These are phyloP conservation scores for Tethya wilhelma DNA, from an alignment of 37 sponge, comb jelly and placozoan species.

Conservation along the genomic window DNA sequence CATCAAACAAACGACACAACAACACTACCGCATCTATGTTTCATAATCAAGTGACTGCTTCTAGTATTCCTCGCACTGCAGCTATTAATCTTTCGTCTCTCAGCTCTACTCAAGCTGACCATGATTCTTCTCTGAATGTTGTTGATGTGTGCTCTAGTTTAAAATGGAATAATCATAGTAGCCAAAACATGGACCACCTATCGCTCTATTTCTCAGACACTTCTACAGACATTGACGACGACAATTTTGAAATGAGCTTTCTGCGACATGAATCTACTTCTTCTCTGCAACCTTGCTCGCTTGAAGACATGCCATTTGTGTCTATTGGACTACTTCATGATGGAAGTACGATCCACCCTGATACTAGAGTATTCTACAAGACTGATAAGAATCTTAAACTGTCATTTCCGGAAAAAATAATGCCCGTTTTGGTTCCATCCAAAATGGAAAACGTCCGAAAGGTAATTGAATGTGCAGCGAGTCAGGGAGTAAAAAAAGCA, in stretches of 20 bases:
- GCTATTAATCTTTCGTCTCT: too few relatives aligned
- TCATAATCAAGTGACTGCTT: too few relatives aligned
- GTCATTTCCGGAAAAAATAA: constrained; percentile 14
- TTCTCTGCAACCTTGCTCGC: neutral
- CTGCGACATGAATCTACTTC: neutral
- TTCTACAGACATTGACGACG: neutral
- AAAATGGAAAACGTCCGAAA: neutral
- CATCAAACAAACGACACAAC: neutral
- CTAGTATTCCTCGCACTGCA: too few relatives aligned
- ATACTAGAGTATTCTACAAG: constrained; percentile 1
- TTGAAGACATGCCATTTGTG: constrained; percentile 9
- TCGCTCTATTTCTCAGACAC: too few relatives aligned
- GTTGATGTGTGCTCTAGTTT: too few relatives aligned
- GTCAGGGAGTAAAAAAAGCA: neutral
- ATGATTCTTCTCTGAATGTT: too few relatives aligned
- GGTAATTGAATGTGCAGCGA: neutral
- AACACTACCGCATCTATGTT: too few relatives aligned
- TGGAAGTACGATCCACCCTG: constrained; percentile 35
- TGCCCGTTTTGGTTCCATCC: constrained; percentile 30
- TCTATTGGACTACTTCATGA: constrained; percentile 32
- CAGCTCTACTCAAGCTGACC: too few relatives aligned
- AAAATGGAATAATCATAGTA: too few relatives aligned
- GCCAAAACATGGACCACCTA: too few relatives aligned
- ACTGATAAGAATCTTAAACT: constrained; percentile 1
- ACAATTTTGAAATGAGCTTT: neutral